These are phyloP conservation scores for Oryzias curvinotus DNA, from an alignment of 2,113 vertebrate species.

Conservation along the genomic window DNA sequence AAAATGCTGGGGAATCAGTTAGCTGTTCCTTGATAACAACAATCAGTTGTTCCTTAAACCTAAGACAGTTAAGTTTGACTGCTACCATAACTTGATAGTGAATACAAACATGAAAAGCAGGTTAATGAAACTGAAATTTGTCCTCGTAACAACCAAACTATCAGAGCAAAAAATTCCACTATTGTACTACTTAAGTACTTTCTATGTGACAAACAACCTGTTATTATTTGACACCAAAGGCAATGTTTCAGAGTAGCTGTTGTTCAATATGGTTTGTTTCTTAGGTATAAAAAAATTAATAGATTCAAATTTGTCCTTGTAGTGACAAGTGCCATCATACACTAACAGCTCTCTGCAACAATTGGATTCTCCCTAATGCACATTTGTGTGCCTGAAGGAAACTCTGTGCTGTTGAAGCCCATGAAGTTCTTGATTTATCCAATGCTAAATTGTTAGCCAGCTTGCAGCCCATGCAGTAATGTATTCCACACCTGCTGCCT, in stretches of 20 bases:
- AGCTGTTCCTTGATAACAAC: neutral
- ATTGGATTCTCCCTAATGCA: conserved; percentile 7
- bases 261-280: neutral
- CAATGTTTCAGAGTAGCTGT: neutral
- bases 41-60: conserved; percentile 6
- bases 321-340: conserved; percentile 4
- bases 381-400: conserved; percentile 27
- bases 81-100: neutral
- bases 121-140: neutral
- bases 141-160: neutral
- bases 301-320: neutral
- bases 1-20: conserved; percentile 16
- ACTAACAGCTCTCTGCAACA: neutral
- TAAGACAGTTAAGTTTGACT: neutral
- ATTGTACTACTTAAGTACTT: neutral
- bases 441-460: conserved; percentile 19
- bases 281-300: neutral
- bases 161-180: conserved; percentile 8
- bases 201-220: neutral
- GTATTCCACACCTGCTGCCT: conserved; percentile 24
- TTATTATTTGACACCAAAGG: neutral
- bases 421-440: conserved; percentile 44
- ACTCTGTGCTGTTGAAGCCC: conserved; percentile 9
- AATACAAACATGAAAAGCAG: neutral
- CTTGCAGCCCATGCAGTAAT: conserved; percentile 19